A percentile compares a stretch with the other conserved stretches of the same genome.
Evolutionary conservation across 2,113 vertebrate genomes (phyloP).

Genomic region (Rhizomys pruinosus): DNA sequence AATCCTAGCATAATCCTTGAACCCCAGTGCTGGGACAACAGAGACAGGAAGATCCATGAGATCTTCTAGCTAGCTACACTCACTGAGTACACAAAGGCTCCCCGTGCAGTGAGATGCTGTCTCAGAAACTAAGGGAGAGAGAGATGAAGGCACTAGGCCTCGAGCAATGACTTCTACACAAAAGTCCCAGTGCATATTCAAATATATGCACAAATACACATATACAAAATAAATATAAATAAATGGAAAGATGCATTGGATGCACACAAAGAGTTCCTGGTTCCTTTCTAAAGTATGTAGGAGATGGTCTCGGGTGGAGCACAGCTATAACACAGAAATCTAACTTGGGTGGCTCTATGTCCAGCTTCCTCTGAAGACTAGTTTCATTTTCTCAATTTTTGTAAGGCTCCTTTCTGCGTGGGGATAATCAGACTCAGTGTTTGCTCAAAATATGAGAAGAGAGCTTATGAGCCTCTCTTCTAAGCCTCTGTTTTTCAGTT

Average conservation of each 20-base stretch:
- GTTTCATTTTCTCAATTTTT: background rate
- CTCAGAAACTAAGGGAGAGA: background rate
- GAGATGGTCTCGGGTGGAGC: background rate
- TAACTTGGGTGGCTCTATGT: background rate
- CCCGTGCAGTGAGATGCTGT: too few relatives aligned
- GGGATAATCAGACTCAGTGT: background rate
- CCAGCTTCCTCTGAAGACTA: background rate
- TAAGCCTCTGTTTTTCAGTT: background rate
- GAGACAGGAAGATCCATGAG: background rate
- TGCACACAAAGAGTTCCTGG: too few relatives aligned
- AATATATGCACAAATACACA: background rate
- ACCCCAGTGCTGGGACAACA: background rate
- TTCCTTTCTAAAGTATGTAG: background rate
- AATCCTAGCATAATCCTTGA: background rate
- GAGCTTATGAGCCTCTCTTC: background rate
- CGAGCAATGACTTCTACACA: background rate
- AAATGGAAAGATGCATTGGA: fast-evolving
- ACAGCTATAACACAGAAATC: background rate
- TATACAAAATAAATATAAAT: background rate
- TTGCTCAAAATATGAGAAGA: background rate
- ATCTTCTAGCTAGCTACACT: background rate
- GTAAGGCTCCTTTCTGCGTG: background rate
- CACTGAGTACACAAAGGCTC: too few relatives aligned
- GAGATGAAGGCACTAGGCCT: background rate
- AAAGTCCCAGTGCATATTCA: background rate